Base-by-base conservation (phyloP, 1,140 invertebrate species). In the Atta cephalotes region DNA sequence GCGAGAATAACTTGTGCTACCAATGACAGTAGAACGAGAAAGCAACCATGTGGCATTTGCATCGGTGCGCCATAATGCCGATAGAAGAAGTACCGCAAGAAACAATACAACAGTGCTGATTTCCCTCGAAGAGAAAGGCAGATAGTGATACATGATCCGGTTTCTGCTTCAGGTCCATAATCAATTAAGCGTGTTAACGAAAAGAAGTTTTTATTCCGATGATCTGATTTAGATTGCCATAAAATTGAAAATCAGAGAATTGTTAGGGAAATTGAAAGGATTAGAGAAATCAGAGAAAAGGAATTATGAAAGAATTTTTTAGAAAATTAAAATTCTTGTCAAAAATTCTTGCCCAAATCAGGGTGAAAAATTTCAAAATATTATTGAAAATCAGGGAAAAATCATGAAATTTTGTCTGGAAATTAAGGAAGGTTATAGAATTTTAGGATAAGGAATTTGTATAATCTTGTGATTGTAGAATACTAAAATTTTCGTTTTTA, bases 71-170 rank as follows among this genome's bases (percentile, higher is more conserved):
- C 79, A 51, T 49, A 49, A 12, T 6, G 45, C 65, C 14, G n/a
- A 31, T 62, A 80, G 80, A 87, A 76, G 70, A 87, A 87, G 78
- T 88, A 87, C 87, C 86, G 78, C 86, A 87, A 88, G 87, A 60
- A 77, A 87, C 87, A 88, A 88, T 88, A 31, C 74, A 56, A 3
- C 62, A 28, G 18, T 53, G 72, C 58, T 60, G 80, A 84, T 84
- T 74, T 85, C 74, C 63, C 74, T 25, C 21, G n/a, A 35, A 56
- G 74, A 58, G 82, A 79, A 66, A 85, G 60, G 71, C 58, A 70
- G 71, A 39, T 31, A 16, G 28, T 28, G n/a, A 12, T 70, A 56
- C 31, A 53, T 16, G 82, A 66, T 65, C 18, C 28, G 39, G 12
- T 45, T 77, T 60, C 56, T 77, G 28, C 71, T 62, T 62, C 21